phyloP scores from a whole-genome alignment of 2,888 invertebrate species.

The Slavum lentiscoides region DNA sequence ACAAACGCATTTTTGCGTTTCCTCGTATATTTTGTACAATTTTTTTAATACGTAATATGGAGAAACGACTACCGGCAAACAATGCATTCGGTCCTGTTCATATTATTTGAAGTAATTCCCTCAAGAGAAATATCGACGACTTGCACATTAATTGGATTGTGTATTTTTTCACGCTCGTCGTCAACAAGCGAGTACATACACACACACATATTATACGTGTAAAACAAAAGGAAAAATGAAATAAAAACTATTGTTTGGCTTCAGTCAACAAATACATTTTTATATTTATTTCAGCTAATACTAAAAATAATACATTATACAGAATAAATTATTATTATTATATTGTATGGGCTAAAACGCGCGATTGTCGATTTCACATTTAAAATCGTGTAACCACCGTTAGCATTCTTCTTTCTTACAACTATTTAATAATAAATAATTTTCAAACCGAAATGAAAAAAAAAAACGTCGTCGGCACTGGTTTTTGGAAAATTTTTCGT shows the following conservation, averaged over 20 bases:
- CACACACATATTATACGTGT: not conserved
- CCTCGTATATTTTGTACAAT: too few relatives aligned
- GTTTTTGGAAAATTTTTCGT: not conserved
- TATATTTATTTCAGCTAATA: constrained; percentile 44
- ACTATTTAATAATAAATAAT: not conserved
- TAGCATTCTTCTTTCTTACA: not conserved
- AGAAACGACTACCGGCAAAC: too few relatives aligned
- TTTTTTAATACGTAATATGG: too few relatives aligned
- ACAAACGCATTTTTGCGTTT: too few relatives aligned
- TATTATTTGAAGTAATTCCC: too few relatives aligned
- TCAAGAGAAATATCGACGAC: too few relatives aligned
- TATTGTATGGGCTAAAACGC: not conserved
- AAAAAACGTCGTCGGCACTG: not conserved
- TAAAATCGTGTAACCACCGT: not conserved
- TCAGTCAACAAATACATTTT: constrained; percentile 51
- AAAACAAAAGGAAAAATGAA: not conserved
- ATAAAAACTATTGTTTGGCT: constrained; percentile 18
- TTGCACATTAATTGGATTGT: too few relatives aligned
- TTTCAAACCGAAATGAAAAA: constrained; percentile 9
- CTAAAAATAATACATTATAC: constrained; percentile 38
- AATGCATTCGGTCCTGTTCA: too few relatives aligned
- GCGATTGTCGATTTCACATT: constrained; percentile 16
- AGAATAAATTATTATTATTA: constrained; percentile 34
- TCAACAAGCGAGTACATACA: too few relatives aligned
- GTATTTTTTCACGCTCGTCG: too few relatives aligned